Percentiles rank a stretch among this genome's conserved stretches.
Conservation (phyloP, 2,888 invertebrate species). For the Trisateles emortualis region DNA sequence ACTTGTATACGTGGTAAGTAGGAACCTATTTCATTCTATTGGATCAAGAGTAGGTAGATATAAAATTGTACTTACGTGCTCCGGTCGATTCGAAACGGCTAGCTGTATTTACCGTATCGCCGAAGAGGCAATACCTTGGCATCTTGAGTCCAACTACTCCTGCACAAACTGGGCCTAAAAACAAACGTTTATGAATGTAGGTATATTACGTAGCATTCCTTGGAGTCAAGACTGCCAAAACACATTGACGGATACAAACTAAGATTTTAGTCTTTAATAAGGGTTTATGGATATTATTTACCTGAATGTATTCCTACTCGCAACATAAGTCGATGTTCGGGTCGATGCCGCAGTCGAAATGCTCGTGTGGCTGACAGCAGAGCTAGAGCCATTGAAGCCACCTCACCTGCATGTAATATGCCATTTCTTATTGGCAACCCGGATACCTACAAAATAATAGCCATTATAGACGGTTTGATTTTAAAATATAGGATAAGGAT, state of each 20-base stretch:
- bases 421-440: slow-evolving; percentile 96
- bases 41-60: not conserved
- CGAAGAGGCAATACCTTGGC: slow-evolving; percentile 97
- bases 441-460: slow-evolving; percentile 87
- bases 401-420: slow-evolving; percentile 96
- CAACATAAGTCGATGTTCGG: slow-evolving; percentile 93
- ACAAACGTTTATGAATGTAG: not conserved
- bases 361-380: slow-evolving; percentile 93
- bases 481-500: too few species aligned
- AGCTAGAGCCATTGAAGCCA: slow-evolving; percentile 97
- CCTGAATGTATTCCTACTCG: slow-evolving; percentile 97
- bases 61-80: slow-evolving; percentile 85
- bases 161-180: slow-evolving; percentile 94
- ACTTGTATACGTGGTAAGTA: too few species aligned
- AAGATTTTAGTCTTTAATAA: too few species aligned
- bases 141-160: slow-evolving; percentile 97
- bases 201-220: not conserved
- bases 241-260: too few species aligned
- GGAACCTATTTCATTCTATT: too few species aligned
- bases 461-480: not conserved
- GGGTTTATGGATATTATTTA: slow-evolving; percentile 47
- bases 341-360: slow-evolving; percentile 95
- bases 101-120: slow-evolving; percentile 97
- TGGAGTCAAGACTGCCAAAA: too few species aligned
- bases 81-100: slow-evolving; percentile 96